Evolutionary conservation across 1,140 invertebrate species (phyloP), one percentile per base, ranked within the genome.

Genomic region (Nasonia vitripennis): DNA sequence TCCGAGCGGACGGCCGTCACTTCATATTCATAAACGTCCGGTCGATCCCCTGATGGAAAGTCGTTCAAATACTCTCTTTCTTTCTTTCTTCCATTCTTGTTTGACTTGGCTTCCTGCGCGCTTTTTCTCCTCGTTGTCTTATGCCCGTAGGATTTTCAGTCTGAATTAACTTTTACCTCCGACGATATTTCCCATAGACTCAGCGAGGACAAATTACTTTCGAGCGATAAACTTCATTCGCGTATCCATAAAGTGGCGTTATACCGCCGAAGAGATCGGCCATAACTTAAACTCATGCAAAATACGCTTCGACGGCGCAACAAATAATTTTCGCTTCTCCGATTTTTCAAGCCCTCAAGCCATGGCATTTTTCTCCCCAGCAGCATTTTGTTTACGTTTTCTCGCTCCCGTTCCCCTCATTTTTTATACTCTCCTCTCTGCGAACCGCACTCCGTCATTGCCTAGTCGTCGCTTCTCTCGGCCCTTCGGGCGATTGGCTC

Each of bases 11-110:
- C 75, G 34, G 73, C n/a, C 74, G 27, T 77, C 62, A n/a, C 74
- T 70, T 83, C 82, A 78, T 78, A 83, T 83, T 78, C 82, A 83
- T 83, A 83, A 83, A 83, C 51, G 17, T 83, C 55, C 62, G 74
- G n/a, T 68, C 20, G 45, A 82, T 75, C 48, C 48, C 37, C 20
- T n/a, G 45, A 55, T 74, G 48, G 71, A 82, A 82, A 82, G 70
- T 82, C 71, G 45, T 74, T 74, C 71, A 73, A 82, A 73, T 45
- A 74, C 27, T 41, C n/a, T 17, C 17, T 48, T 67, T 48, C 51
- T 62, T 51, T 17, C 48, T 17, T 55, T 45, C 41, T 45, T 7
- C 41, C 41, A 45, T 37, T 79, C 51, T 48, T 70, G 31, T 81
- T 81, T 48, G 5, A 27, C 68, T 71, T 17, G 10, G n/a, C 34